Evolutionary conservation across 1,140 invertebrate species (phyloP), one percentile per base, ranked within the genome.

Genomic region (Drosophila equinoxialis): DNA sequence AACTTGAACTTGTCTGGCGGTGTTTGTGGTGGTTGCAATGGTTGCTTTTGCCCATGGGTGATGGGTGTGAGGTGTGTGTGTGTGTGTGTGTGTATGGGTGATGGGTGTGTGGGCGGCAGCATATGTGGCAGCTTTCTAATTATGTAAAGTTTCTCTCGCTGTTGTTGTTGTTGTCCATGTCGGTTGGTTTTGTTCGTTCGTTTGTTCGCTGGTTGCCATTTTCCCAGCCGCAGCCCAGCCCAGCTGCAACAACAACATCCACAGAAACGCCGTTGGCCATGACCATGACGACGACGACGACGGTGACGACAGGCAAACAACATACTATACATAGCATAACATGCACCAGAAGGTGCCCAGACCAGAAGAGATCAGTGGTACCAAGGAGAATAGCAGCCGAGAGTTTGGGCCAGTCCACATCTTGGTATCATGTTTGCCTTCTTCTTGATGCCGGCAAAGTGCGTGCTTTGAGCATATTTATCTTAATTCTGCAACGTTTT

Each of bases 401-500:
- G 37, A 11, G 10, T 13, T 11, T 5, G 2, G 11, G 37, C 39
- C 65, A 57, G 55, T 33, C 57, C 58, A 62, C 51, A 37, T 62
- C 63, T 57, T 20, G 14, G 33, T 59, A 39, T 51, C 65, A 73
- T 68, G 72, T 74, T 68, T 26, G 13, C 23, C n/a, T 23, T 23
- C 7, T 51, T 23, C 60, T 42, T 64, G 33, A 62, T 68, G 59
- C 42, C 64, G 57, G 68, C 58, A 77, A 78, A 82, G 91, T 92
- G 91, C 91, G 91, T 92, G 91, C 68, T 81, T 75, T 39, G 62
- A 63, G 85, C 81, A 86, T 91, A 92, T 92, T 91, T 91, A 92
- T 92, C 91, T 92, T 91, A 70, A 78, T 77, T 73, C 70, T 73
- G 78, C 71, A 77, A 67, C 76, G 74, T 74, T 87, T 79, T 87